phyloP scores from a whole-genome alignment of 2,113 vertebrate species.

The Limnothrissa miodon region DNA sequence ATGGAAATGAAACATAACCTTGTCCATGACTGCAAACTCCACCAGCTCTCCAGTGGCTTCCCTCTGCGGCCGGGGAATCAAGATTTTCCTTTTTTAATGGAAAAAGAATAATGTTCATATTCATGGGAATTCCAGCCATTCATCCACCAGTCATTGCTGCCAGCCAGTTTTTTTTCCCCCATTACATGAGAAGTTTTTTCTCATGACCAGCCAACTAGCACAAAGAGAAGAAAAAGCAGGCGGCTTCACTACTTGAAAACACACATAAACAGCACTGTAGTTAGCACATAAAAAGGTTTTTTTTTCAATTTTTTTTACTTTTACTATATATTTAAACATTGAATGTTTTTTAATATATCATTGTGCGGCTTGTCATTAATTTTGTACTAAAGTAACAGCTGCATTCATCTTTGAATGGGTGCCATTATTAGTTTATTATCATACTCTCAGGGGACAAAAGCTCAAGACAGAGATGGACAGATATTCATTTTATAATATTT shows the following conservation, averaged over 20 bases:
- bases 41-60: neutral
- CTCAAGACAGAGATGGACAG: neutral
- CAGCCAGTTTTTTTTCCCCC: neutral
- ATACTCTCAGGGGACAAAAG: neutral
- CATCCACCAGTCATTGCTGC: neutral
- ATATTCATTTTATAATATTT: neutral
- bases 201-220: neutral
- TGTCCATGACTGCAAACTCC: constrained; percentile 52
- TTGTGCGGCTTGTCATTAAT: neutral
- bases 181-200: neutral
- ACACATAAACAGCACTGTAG: too few relatives aligned
- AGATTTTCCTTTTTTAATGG: neutral
- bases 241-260: neutral
- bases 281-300: neutral
- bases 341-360: neutral
- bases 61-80: neutral
- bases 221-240: neutral
- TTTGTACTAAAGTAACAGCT: neutral
- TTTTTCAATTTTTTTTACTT: too few relatives aligned
- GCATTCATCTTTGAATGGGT: neutral
- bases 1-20: constrained; percentile 57
- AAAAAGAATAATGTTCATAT: neutral
- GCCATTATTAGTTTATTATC: neutral
- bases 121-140: neutral
- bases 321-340: neutral